Conservation (phyloP, 2,797 vertebrate species). For the Anas georgica region DNA sequence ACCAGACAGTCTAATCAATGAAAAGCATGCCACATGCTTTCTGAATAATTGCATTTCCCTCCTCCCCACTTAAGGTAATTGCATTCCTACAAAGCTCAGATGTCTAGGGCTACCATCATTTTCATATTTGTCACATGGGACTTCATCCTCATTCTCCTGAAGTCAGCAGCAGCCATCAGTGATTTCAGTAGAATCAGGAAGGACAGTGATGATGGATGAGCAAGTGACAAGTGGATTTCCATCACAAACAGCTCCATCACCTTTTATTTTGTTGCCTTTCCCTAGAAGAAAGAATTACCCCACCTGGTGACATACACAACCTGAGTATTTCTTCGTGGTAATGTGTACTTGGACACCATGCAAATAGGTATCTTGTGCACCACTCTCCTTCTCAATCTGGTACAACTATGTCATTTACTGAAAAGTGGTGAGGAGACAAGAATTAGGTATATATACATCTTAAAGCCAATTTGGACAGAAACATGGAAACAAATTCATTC, state of each 20-base stretch:
- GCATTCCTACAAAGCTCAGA: constrained; percentile 72
- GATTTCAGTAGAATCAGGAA: background rate
- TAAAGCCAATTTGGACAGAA: background rate
- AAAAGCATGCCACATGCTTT: constrained; percentile 64
- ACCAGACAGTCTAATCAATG: constrained; percentile 77
- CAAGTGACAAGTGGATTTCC: background rate
- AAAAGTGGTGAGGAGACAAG: background rate
- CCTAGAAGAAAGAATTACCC: background rate
- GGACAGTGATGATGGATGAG: background rate
- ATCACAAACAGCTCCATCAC: background rate
- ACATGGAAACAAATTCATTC: background rate
- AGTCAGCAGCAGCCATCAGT: constrained; percentile 21
- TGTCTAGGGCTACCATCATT: constrained; percentile 53
- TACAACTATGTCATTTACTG: background rate
- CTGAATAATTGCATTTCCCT: constrained; percentile 72
- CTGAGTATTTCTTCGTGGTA: background rate
- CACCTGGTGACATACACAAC: background rate
- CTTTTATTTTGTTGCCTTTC: background rate
- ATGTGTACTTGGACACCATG: background rate
- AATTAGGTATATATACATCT: background rate
- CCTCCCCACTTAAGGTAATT: constrained; percentile 77
- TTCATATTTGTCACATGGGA: constrained; percentile 35
- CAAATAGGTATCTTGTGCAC: background rate
- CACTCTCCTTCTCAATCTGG: background rate
- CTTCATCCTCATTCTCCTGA: background rate